These are phyloP conservation scores for Cryptoprocta ferox DNA, from an alignment of 2,797 vertebrate species.

Conservation along the genomic window DNA sequence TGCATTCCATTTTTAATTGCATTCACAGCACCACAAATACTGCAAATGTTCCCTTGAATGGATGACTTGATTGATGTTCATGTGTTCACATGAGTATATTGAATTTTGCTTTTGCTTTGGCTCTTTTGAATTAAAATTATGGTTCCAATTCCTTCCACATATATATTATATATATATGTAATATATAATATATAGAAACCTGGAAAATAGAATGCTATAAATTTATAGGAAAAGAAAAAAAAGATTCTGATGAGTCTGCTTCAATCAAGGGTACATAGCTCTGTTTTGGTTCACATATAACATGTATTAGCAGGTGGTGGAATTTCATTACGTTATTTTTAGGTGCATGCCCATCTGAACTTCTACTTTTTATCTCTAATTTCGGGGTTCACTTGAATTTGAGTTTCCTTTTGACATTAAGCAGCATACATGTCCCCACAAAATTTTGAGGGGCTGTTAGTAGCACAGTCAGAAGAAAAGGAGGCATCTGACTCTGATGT, in stretches of 20 bases:
- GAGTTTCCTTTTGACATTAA: not conserved
- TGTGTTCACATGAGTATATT: not conserved
- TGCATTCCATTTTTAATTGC: slow-evolving; percentile 1
- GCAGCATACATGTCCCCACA: not conserved
- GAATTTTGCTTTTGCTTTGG: not conserved
- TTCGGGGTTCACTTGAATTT: not conserved
- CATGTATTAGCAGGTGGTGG: not conserved
- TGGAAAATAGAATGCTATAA: not conserved
- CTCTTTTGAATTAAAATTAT: slow-evolving; percentile 36
- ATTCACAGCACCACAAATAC: not conserved
- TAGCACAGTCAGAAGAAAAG: not conserved
- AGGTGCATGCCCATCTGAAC: not conserved
- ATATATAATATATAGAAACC: not conserved
- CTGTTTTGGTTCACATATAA: not conserved
- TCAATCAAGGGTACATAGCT: not conserved
- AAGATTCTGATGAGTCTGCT: not conserved
- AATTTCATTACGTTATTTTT: not conserved
- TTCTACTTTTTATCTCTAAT: not conserved
- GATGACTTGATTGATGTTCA: not conserved
- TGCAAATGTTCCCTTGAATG: not conserved
- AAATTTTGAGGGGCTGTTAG: not conserved
- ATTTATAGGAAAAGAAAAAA: not conserved
- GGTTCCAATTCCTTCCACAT: not conserved
- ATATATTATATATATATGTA: no score
- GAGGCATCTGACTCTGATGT: not conserved